phyloP scores from a whole-genome alignment of 2,113 vertebrate genomes.

The Oenanthe melanoleuca region DNA sequence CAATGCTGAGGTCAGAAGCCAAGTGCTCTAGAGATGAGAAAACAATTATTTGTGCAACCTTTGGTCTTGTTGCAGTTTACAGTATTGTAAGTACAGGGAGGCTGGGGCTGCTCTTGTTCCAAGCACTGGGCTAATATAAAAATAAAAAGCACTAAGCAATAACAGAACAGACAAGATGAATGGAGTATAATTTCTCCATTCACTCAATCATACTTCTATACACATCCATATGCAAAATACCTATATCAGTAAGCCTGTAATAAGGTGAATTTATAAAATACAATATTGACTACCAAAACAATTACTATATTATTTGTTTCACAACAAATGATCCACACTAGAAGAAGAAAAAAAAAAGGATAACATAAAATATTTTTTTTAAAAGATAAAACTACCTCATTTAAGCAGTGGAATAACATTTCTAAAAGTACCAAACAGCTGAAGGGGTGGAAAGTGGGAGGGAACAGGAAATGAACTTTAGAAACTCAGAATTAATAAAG shows the following conservation, averaged over 20 bases:
- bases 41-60: neutral
- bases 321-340: neutral
- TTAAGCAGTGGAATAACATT: neutral
- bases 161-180: neutral
- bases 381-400: neutral
- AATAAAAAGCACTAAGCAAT: neutral
- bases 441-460: fast-evolving
- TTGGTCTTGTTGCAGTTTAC: fast-evolving
- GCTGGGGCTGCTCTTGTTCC: neutral
- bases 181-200: neutral
- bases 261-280: neutral
- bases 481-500: neutral
- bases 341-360: too few species aligned
- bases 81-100: neutral
- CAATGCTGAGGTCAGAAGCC: neutral
- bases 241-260: neutral
- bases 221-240: neutral
- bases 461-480: neutral
- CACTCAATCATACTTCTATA: too few species aligned
- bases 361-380: neutral
- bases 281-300: neutral
- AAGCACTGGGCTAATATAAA: too few species aligned
- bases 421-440: neutral
- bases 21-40: neutral
- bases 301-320: neutral